A percentile compares a stretch with the other conserved stretches of the same genome.
phyloP scores from a whole-genome alignment of 2,888 invertebrate species.

The Netelia inedita region DNA sequence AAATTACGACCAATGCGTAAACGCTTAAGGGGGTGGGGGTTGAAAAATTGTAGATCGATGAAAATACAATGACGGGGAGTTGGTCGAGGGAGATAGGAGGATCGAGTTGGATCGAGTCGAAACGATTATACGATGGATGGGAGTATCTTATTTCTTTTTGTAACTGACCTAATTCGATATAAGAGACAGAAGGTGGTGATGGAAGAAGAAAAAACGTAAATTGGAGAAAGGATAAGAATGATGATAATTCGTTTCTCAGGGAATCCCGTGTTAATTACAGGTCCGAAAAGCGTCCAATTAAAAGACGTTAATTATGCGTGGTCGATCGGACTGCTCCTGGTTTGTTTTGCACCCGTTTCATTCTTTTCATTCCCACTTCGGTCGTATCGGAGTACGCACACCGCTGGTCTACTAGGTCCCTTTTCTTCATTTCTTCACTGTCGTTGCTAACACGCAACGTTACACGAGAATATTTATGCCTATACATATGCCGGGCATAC shows the following conservation, averaged over 20 bases:
- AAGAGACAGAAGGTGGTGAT: constrained; percentile 3
- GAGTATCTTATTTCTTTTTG: not conserved
- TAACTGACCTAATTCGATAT: constrained; percentile 27
- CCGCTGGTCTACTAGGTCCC: constrained; percentile 39
- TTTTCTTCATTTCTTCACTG: constrained; percentile 76
- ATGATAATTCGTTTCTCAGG: constrained; percentile 54
- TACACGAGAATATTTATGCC: constrained; percentile 23
- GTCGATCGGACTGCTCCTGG: constrained; percentile 39
- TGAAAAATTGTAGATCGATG: not conserved
- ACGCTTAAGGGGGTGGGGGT: too few relatives aligned
- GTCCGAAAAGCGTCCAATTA: constrained; percentile 73
- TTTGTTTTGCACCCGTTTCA: constrained; percentile 39
- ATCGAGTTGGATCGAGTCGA: too few relatives aligned
- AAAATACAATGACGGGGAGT: not conserved
- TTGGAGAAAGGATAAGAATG: constrained; percentile 29
- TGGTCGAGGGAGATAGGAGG: too few relatives aligned
- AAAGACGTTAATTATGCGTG: constrained; percentile 77
- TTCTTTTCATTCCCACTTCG: constrained; percentile 60
- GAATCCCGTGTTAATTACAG: constrained; percentile 74
- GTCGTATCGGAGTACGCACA: not conserved
- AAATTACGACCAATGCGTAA: not conserved
- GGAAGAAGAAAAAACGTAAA: constrained; percentile 28
- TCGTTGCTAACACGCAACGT: constrained; percentile 56
- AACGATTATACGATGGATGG: too few relatives aligned
- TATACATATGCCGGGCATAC: constrained; percentile 6